A percentile compares a stretch with the other conserved stretches of the same genome.
phyloP scores from a whole-genome alignment of 2,797 vertebrate species.

The Oreortyx pictus region DNA sequence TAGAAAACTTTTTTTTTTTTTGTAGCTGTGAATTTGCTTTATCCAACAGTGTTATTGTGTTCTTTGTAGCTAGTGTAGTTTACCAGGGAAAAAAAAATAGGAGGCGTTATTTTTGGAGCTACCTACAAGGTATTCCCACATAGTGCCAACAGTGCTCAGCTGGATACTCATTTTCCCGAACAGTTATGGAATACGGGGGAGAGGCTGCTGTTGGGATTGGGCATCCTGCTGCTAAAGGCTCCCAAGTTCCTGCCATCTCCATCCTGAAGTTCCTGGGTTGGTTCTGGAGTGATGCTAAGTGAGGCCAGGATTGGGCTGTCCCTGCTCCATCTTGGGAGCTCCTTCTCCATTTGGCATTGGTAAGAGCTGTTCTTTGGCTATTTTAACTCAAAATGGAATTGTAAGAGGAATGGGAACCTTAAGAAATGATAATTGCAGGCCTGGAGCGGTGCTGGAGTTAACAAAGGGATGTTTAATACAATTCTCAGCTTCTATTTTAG shows the following conservation, averaged over 20 bases:
- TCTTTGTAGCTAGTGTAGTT: too few species aligned
- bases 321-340: neutral
- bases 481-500: conserved; percentile 58
- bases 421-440: conserved; percentile 45
- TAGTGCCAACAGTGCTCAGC: neutral
- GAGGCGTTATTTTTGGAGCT: too few species aligned
- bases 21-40: too few species aligned
- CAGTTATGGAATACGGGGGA: neutral
- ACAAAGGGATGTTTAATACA: conserved; percentile 31
- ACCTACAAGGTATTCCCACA: neutral
- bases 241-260: neutral
- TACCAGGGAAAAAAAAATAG: too few species aligned
- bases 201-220: neutral
- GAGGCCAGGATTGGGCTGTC: neutral
- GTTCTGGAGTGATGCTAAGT: neutral
- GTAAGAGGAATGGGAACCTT: neutral
- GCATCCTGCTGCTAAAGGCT: neutral
- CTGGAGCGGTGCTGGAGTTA: conserved; percentile 51
- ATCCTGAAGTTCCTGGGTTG: neutral
- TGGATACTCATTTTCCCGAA: neutral
- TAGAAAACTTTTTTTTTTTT: too few species aligned
- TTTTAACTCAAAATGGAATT: conserved; percentile 15
- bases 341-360: neutral
- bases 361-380: neutral
- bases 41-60: too few species aligned